Evolutionary conservation across 1,140 invertebrate species (phyloP).

Genomic region (Drosophila ohnishii): DNA sequence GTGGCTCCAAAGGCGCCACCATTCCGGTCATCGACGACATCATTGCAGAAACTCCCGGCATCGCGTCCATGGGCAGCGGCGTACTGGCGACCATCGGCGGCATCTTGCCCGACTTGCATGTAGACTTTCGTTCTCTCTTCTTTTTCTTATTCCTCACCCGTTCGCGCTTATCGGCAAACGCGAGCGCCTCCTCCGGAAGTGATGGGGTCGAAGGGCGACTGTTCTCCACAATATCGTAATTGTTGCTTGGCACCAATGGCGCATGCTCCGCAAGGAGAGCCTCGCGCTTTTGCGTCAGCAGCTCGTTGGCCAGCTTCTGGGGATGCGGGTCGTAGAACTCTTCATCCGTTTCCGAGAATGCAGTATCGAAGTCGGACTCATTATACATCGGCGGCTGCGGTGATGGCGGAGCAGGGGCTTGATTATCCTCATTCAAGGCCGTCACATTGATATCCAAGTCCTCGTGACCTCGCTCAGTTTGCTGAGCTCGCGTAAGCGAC

Average conservation of each 20-base stretch:
- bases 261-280: conserved; percentile 86
- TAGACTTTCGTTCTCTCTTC: conserved; percentile 85
- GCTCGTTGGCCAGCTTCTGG: conserved; percentile 87
- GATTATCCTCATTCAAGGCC: conserved; percentile 34
- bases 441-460: conserved; percentile 46
- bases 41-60: background rate
- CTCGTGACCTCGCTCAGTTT: conserved; percentile 17
- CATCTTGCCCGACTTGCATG: conserved; percentile 60
- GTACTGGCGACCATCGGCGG: background rate
- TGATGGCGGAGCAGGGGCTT: conserved; percentile 9
- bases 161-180: conserved; percentile 78
- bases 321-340: conserved; percentile 93
- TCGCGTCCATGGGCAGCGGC: conserved; percentile 2
- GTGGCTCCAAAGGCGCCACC: conserved; percentile 14
- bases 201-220: conserved; percentile 86
- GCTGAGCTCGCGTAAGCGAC: conserved; percentile 19
- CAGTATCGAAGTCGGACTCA: conserved; percentile 92
- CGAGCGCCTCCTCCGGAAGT: conserved; percentile 82
- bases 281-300: conserved; percentile 89
- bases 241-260: conserved; percentile 85
- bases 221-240: conserved; percentile 85
- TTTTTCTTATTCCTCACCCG: conserved; percentile 86
- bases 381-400: conserved; percentile 62
- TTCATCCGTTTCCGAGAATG: conserved; percentile 92
- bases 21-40: conserved; percentile 13